Evolutionary conservation across 1,140 invertebrate genomes (phyloP), one percentile per base, ranked within the genome.

Genomic region (Bombus consobrinus): DNA sequence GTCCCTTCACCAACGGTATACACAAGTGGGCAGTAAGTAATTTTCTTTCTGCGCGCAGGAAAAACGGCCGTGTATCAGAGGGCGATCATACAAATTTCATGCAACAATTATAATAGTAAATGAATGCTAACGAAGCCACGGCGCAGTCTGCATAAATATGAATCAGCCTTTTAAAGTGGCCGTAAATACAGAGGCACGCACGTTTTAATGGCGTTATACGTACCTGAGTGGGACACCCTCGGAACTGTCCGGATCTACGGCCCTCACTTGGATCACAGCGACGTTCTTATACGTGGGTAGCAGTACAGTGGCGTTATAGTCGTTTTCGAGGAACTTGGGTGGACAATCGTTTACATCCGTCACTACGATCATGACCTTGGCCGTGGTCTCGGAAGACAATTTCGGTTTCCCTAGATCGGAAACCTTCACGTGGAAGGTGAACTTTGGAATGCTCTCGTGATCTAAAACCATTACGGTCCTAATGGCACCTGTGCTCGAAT

Each of bases 401-500:
- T 97, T 96, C 12, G 98, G 98, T 87, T 97, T 97, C 2, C 98
- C 98, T 88, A 97, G 95, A 95, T 99, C 99, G 39, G 97, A 96
- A 1, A 99, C 98, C 94, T 97, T 97, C 2, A 99, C 98, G 87
- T 97, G 96, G 93, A 99, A 99, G n/a, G 96, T 95, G 91, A 98
- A 97, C 13, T 94, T 89, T 0, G 96, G 94, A 47, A 96, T 95
- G 2, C 95, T 96, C 94, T 99, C 99, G 93, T 98, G 97, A 94
- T 99, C 98, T 66, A 99, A 95, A 6, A 96, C 94, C 79, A 96
- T 96, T 15, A 97, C 96, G 0, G 98, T 98, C 87, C 97, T 96
- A 74, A 99, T 97, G 22, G 98, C 98, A 62, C 98, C 98, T 18
- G 98, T 99, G 85, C 97, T 98, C 3, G 97, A 96, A 94, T 99